phyloP scores from a whole-genome alignment of 2,113 vertebrate species.

The Climacteris rufus region DNA sequence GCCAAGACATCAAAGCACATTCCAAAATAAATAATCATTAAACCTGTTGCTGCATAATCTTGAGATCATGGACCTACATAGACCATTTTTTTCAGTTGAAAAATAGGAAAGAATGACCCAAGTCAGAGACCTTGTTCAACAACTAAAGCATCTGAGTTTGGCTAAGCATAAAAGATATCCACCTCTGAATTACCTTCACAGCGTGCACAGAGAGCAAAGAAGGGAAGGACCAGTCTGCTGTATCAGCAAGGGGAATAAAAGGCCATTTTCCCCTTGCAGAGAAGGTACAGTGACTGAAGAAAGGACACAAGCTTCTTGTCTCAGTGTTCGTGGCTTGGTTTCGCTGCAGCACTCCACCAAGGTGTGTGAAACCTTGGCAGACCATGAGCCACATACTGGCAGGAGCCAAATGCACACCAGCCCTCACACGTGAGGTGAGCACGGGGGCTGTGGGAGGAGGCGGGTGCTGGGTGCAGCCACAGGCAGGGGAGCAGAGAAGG shows the following conservation, averaged over 20 bases:
- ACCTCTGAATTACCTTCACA: neutral
- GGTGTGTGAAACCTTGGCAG: neutral
- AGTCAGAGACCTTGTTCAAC: neutral
- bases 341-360: neutral
- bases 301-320: neutral
- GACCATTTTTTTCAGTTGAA: neutral
- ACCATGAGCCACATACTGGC: rapidly evolving
- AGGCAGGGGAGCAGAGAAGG: neutral
- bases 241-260: neutral
- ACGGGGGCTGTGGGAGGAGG: rapidly evolving
- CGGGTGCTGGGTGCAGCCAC: rapidly evolving
- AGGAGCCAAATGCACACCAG: rapidly evolving
- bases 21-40: neutral
- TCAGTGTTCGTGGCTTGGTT: neutral
- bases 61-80: neutral
- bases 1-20: neutral
- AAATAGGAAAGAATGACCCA: neutral
- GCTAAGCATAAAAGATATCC: neutral
- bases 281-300: neutral
- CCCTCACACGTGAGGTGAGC: rapidly evolving
- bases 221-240: neutral
- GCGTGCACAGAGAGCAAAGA: neutral
- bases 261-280: neutral
- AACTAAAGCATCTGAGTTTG: neutral
- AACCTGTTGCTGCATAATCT: neutral